A percentile compares a stretch with the other conserved stretches of the same genome.
Evolutionary conservation across 2,888 invertebrate species (phyloP).

Genomic region (Xiphydria camelus): DNA sequence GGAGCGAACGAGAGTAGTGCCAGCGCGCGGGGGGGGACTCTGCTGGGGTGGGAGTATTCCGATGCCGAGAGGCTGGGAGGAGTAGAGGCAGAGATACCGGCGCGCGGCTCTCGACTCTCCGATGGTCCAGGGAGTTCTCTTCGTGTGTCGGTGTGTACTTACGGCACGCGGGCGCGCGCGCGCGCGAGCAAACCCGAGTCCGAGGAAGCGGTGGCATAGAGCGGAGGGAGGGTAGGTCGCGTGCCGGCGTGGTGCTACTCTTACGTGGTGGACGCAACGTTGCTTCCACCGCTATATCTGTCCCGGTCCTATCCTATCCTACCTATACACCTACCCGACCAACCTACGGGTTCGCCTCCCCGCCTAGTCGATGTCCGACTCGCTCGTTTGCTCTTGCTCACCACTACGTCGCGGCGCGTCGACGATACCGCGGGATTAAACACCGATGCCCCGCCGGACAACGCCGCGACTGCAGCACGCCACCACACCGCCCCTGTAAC

Average conservation of each 20-base stretch:
- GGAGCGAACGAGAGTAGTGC: slow-evolving; percentile 30
- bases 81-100: slow-evolving; percentile 21
- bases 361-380: slow-evolving; percentile 17
- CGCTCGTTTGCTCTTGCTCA: slow-evolving; percentile 37
- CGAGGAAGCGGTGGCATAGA: slow-evolving; percentile 10
- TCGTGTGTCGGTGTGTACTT: slow-evolving; percentile 4
- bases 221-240: slow-evolving; percentile 50
- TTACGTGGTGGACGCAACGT: slow-evolving; percentile 33
- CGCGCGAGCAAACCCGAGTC: background rate
- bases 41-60: slow-evolving; percentile 33
- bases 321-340: slow-evolving; percentile 23
- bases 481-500: slow-evolving; percentile 30
- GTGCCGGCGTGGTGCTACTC: slow-evolving; percentile 54
- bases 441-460: slow-evolving; percentile 15
- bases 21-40: background rate
- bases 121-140: slow-evolving; percentile 12
- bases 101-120: slow-evolving; percentile 4
- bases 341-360: slow-evolving; percentile 20
- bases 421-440: slow-evolving; percentile 12
- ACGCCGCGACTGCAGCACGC: background rate
- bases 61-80: slow-evolving; percentile 27
- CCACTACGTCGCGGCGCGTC: slow-evolving; percentile 27
- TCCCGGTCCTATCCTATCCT: slow-evolving; percentile 15
- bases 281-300: slow-evolving; percentile 32
- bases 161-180: too few species aligned